Evolutionary conservation across 2,797 vertebrate species (phyloP).

Genomic region (Rhinichthys osculus): DNA sequence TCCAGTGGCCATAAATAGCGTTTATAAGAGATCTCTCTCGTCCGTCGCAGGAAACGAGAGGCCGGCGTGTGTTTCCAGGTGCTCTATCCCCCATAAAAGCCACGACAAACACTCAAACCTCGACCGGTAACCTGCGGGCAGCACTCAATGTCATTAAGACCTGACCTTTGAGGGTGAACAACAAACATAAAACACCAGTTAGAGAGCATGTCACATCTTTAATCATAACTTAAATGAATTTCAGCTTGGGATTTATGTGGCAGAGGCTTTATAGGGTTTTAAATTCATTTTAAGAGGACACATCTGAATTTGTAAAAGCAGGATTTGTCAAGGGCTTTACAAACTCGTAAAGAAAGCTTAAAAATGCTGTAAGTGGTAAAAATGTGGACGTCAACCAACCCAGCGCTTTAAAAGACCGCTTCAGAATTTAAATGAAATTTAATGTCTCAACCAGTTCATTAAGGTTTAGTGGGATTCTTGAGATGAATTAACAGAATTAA

Average conservation of each 20-base stretch:
- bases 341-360: slow-evolving; percentile 47
- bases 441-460: slow-evolving; percentile 16
- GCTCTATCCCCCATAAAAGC: slow-evolving; percentile 35
- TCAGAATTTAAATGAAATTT: slow-evolving; percentile 9
- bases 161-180: slow-evolving; percentile 48
- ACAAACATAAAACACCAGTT: slow-evolving; percentile 46
- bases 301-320: slow-evolving; percentile 43
- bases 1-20: slow-evolving; percentile 47
- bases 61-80: slow-evolving; percentile 15
- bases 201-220: slow-evolving; percentile 46
- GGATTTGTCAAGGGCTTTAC: slow-evolving; percentile 54
- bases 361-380: slow-evolving; percentile 28
- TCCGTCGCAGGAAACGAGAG: background rate
- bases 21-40: slow-evolving; percentile 30
- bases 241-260: slow-evolving; percentile 40
- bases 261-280: slow-evolving; percentile 49
- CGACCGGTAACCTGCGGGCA: slow-evolving; percentile 4
- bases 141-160: slow-evolving; percentile 32
- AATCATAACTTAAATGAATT: slow-evolving; percentile 51
- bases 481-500: slow-evolving; percentile 22
- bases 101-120: background rate
- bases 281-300: slow-evolving; percentile 48
- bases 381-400: slow-evolving; percentile 28
- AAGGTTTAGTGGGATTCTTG: slow-evolving; percentile 25
- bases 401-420: background rate